Evolutionary conservation across 2,888 invertebrate genomes (phyloP), one percentile per base, ranked within the genome.

Genomic region (Barypeithes pellucidus): DNA sequence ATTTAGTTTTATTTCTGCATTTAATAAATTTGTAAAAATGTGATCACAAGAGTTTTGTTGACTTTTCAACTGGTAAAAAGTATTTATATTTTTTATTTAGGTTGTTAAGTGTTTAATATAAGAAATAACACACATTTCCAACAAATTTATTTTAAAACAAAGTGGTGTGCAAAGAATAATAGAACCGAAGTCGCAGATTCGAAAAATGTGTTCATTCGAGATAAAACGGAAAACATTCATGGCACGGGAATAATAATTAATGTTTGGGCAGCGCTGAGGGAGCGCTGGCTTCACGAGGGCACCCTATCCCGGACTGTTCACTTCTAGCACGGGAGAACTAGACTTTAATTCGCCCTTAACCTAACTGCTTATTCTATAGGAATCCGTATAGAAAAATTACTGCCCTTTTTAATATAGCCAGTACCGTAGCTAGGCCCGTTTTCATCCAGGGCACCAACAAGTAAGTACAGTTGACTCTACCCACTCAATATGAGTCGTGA

Each of bases 161-260:
- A 59, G 20, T 39, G 66, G 43, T 62, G 43, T 67, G 36, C 16
- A 72, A 72, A 72, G 67, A 72, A 67, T 72, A 72, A 72, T 72
- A 72, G 67, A 67, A 72, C 67, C 60, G 59, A 66, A 59, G 67
- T 68, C 50, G 68, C 63, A 54, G 63, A 63, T 68, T 73, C 73
- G 68, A 73, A 73, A 73, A 73, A 82, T 83, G 81, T 82, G 82
- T 83, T 82, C 81, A 83, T 82, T 79, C 81, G 79, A 79, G 80
- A 81, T 81, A 82, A 79, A 77, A 79, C 79, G 81, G 83, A 84
- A 85, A 84, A 84, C 84, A 84, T 84, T 81, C 81, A 82, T 80
- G 83, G 84, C 82, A 80, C 76, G 75, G 74, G 76, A 78, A 77
- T 79, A 85, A 85, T 85, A 84, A 85, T 85, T 85, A 84, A 84